Conservation (phyloP, 2,888 invertebrate species). For the Platerodrilus igneus region DNA sequence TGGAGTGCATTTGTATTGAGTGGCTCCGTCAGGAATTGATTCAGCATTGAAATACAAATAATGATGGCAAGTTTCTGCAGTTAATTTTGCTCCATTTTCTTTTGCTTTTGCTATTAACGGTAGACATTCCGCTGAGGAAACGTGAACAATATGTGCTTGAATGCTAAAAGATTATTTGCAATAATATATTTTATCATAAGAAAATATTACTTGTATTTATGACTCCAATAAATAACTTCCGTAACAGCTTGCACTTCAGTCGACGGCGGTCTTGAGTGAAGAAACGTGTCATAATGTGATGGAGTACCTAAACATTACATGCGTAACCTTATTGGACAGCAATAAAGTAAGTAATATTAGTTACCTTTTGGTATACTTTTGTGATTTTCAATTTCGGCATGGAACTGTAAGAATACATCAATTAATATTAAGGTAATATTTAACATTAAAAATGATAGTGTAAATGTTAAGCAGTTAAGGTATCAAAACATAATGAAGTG, state of each 20-base stretch:
- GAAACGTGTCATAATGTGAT: constrained; percentile 59
- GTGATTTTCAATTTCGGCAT: constrained; percentile 66
- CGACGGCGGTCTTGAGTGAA: constrained; percentile 57
- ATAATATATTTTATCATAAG: constrained; percentile 3
- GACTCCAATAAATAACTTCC: constrained; percentile 55
- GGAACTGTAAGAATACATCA: constrained; percentile 60
- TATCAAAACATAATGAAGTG: too few species aligned
- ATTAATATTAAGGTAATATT: too few species aligned
- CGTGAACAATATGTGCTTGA: constrained; percentile 64
- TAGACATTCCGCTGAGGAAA: constrained; percentile 60
- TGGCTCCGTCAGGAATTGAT: constrained; percentile 58
- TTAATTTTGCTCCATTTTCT: constrained; percentile 54
- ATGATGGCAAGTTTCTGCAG: constrained; percentile 71
- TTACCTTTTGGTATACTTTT: constrained; percentile 34
- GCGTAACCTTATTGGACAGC: not conserved
- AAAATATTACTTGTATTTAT: constrained; percentile 51
- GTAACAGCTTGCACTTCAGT: constrained; percentile 66
- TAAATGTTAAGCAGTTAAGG: too few species aligned
- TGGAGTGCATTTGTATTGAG: constrained; percentile 69
- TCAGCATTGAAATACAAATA: constrained; percentile 63
- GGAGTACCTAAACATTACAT: constrained; percentile 46
- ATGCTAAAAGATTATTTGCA: constrained; percentile 45
- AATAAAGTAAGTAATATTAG: not conserved
- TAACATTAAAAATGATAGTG: too few species aligned
- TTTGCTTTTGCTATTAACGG: constrained; percentile 55